These are phyloP conservation scores for Pristionchus pacificus DNA, from an alignment of 1,140 invertebrate species.

Conservation along the genomic window DNA sequence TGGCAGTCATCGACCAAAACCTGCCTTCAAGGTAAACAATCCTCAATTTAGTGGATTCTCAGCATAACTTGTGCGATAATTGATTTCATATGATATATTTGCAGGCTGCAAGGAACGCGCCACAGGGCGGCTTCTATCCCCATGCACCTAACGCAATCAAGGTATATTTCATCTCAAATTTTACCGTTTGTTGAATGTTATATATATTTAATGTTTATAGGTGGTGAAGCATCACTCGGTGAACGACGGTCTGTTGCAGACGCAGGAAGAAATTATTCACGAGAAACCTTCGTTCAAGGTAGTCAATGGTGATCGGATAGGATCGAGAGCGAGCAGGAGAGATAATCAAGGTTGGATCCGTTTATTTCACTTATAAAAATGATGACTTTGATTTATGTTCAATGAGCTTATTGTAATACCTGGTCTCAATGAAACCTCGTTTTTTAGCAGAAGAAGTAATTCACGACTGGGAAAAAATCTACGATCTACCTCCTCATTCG, in stretches of 20 bases:
- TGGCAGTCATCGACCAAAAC: conserved; percentile 52
- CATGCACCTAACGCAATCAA: conserved; percentile 56
- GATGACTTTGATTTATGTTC: too few relatives aligned
- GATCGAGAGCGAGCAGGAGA: not conserved
- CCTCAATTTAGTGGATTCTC: too few relatives aligned
- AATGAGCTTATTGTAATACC: too few relatives aligned
- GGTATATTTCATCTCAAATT: too few relatives aligned
- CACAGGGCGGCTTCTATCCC: conserved; percentile 50
- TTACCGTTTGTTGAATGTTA: too few relatives aligned
- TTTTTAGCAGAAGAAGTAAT: not conserved
- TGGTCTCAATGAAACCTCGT: conserved; percentile 1
- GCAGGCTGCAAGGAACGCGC: conserved; percentile 37
- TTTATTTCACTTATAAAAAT: too few relatives aligned
- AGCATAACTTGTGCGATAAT: too few relatives aligned
- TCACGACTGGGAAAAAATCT: conserved; percentile 51
- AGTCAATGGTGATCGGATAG: conserved; percentile 10
- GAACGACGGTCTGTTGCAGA: conserved; percentile 6
- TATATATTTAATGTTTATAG: too few relatives aligned
- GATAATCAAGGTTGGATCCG: not conserved
- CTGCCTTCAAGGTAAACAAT: conserved; percentile 49
- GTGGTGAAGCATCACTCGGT: not conserved
- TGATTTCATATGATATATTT: too few relatives aligned
- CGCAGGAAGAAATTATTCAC: conserved; percentile 46
- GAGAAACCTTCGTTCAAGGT: conserved; percentile 40
- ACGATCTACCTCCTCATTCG: conserved; percentile 51